Evolutionary conservation across 2,888 invertebrate species (phyloP), one percentile per base, ranked within the genome.

Genomic region (Coelogynopora nodosa): DNA sequence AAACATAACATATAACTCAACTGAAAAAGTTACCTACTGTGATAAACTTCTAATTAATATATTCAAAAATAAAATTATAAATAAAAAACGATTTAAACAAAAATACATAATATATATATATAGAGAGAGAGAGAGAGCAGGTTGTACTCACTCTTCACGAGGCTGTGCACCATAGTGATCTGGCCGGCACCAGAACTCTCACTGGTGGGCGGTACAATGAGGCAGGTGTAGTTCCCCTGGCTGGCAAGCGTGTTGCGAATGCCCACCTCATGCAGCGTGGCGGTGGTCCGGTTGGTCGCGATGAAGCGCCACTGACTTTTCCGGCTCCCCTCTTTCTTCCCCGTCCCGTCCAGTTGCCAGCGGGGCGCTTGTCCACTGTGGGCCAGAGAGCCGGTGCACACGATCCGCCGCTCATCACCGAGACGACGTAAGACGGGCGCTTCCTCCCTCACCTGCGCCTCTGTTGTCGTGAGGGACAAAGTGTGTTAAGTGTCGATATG

Each of bases 221-320:
- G 74, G 74, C 74, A 74, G 23, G 74, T 74, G 74, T 74, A 74
- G 74, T 74, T 74, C 2, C 74, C 74, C 74, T 74, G 74, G 5
- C 18, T 2, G 27, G 23, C 74, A 5, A 74, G 23, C 18, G 74
- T 23, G 74, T 74, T 74, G 18, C 27, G 18, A 26, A 74, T 74
- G 23, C 10, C 74, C 2, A 74, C 27, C 10, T 5, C 23, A 26
- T 74, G 74, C 23, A 5, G 74, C 2, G 5, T 23, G 23, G 5
- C 74, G 74, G 27, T 74, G 18, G 49, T 49, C 49, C 5, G 49
- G 49, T 49, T 49, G 23, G 74, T n/a, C 18, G 74, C 23, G 23
- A 74, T 74, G 49, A 10, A 49, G 5, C 18, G 49, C 5, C 49
- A 10, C 49, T 49, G 49, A 49, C 18, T 49, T 18, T 49, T 49